These are phyloP conservation scores for Actias luna DNA, from an alignment of 2,888 invertebrate species.

Conservation along the genomic window DNA sequence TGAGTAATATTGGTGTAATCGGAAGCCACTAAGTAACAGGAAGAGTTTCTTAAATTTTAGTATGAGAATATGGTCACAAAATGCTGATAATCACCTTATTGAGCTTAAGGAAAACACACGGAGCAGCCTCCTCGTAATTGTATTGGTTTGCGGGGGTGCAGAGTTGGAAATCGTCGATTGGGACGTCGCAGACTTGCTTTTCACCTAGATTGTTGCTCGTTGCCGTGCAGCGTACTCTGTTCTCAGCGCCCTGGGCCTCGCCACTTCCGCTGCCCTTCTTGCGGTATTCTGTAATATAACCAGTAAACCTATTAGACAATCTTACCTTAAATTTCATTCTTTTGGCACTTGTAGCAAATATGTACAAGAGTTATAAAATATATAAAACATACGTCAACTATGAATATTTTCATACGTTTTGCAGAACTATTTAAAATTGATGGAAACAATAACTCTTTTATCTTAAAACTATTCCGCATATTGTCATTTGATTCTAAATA, in stretches of 20 bases:
- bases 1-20: too few relatives aligned
- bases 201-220: constrained; percentile 81
- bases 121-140: constrained; percentile 92
- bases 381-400: too few relatives aligned
- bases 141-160: constrained; percentile 91
- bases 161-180: constrained; percentile 86
- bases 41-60: too few relatives aligned
- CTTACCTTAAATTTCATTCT: not conserved
- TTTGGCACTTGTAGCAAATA: too few relatives aligned
- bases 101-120: constrained; percentile 97
- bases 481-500: too few relatives aligned
- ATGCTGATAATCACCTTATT: constrained; percentile 93
- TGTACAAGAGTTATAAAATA: too few relatives aligned
- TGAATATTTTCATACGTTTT: too few relatives aligned
- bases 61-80: too few relatives aligned
- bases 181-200: constrained; percentile 92
- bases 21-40: too few relatives aligned
- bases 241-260: constrained; percentile 77
- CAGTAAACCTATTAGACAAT: constrained; percentile 3
- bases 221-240: constrained; percentile 85
- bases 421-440: too few relatives aligned
- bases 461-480: too few relatives aligned
- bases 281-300: constrained; percentile 61
- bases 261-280: constrained; percentile 73
- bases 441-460: too few relatives aligned